These are phyloP conservation scores for Cephalopholis sonnerati DNA, from an alignment of 2,113 vertebrate species.

Conservation along the genomic window DNA sequence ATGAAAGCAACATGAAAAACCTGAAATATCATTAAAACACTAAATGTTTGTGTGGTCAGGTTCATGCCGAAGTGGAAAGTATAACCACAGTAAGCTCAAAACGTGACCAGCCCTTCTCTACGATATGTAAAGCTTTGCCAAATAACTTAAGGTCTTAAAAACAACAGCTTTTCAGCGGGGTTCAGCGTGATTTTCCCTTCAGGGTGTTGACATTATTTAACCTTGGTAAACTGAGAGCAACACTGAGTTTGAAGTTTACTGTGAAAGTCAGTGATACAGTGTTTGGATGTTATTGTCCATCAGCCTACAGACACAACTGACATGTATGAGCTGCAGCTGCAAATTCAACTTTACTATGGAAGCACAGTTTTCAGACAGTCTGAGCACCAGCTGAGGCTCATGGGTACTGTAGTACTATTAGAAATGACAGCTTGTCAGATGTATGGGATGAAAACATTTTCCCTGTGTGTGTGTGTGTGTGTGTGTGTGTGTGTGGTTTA, in stretches of 20 bases:
- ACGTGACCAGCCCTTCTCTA: background rate
- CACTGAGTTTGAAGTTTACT: background rate
- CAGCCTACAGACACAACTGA: background rate
- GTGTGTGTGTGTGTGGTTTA: background rate
- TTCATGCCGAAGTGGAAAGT: background rate
- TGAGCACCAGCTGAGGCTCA: conserved; percentile 9
- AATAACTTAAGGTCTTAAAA: background rate
- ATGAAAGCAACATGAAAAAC: background rate
- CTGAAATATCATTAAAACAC: background rate
- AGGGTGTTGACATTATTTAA: background rate
- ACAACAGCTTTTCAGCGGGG: background rate
- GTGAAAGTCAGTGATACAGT: background rate
- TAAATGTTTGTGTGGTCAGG: background rate
- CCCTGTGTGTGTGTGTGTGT: too few relatives aligned
- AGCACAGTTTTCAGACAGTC: background rate
- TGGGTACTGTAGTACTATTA: conserved; percentile 11
- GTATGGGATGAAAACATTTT: background rate
- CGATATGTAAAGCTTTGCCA: accelerated
- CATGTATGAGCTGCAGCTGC: background rate
- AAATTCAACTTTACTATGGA: background rate
- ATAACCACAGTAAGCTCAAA: accelerated
- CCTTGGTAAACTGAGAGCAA: background rate
- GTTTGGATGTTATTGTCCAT: background rate
- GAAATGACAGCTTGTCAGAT: background rate
- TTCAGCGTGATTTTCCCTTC: background rate